Percentiles rank a stretch among this genome's conserved stretches.
Conservation (phyloP, 2,113 vertebrate species). For the zebrafish (Danio rerio) region DNA sequence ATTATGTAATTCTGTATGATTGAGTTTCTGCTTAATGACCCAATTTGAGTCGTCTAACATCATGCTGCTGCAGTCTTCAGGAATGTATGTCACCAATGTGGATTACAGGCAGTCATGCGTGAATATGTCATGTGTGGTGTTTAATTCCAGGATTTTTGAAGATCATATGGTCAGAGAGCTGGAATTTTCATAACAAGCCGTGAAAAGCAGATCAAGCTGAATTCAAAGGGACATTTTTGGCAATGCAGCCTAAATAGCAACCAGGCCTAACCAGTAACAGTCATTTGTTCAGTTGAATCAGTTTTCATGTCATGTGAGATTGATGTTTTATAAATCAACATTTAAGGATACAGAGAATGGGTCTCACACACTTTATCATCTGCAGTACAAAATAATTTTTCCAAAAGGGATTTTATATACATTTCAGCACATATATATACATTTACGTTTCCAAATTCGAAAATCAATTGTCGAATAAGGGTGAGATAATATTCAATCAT, state of each 20-base stretch:
- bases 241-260: background rate
- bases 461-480: no score
- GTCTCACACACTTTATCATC: no score
- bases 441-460: no score
- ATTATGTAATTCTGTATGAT: conserved; percentile 4
- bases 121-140: conserved; percentile 25
- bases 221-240: background rate
- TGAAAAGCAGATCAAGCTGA: conserved; percentile 29
- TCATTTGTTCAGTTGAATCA: background rate
- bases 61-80: conserved; percentile 1
- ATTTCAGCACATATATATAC: no score
- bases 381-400: no score
- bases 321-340: no score
- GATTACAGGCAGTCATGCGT: conserved; percentile 31
- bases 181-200: conserved; percentile 36
- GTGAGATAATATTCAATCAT: no score
- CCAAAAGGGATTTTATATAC: no score
- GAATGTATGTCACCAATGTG: conserved; percentile 22
- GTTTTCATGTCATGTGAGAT: background rate
- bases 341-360: no score
- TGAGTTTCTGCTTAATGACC: background rate
- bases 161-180: conserved; percentile 24
- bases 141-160: conserved; percentile 29
- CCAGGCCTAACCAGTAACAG: conserved; percentile 11
- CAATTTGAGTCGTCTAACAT: conserved; percentile 1